phyloP scores from a whole-genome alignment of 1,140 invertebrate species.

The Aphelenchoides fujianensis region DNA sequence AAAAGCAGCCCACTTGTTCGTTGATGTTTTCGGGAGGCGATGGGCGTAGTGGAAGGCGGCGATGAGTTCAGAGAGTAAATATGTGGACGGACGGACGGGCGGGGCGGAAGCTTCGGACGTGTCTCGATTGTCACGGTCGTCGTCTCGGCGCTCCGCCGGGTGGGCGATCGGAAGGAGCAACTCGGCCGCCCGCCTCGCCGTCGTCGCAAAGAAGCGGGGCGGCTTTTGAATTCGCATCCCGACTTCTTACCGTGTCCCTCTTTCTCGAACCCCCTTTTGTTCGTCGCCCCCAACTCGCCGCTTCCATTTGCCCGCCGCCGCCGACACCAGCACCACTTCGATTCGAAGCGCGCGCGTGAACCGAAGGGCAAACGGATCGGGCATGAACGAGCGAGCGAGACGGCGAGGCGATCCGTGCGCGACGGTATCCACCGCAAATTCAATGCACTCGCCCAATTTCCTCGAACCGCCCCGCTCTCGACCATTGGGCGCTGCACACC shows the following conservation, averaged over 20 bases:
- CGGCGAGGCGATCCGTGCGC: no score
- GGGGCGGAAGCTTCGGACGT: not conserved
- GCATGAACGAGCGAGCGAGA: not conserved
- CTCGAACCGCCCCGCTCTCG: not conserved
- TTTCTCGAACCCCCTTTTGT: no score
- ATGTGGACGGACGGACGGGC: not conserved
- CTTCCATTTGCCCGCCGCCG: not conserved
- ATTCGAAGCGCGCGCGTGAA: no score
- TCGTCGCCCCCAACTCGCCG: not conserved
- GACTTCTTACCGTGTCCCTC: not conserved
- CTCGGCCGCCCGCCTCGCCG: not conserved
- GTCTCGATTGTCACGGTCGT: not conserved
- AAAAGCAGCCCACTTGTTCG: not conserved
- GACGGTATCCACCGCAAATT: not conserved
- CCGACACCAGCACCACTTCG: no score
- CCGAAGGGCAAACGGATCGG: not conserved
- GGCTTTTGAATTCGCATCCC: not conserved
- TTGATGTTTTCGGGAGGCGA: not conserved
- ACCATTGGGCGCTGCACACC: not conserved
- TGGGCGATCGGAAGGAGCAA: not conserved
- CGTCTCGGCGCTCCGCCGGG: not conserved
- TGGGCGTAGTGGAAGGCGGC: not conserved
- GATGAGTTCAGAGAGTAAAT: not conserved
- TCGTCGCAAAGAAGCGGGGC: not conserved
- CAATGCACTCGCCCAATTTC: not conserved